Evolutionary conservation across 2,797 vertebrate genomes (phyloP).

Genomic region (Gymnodraco acuticeps): DNA sequence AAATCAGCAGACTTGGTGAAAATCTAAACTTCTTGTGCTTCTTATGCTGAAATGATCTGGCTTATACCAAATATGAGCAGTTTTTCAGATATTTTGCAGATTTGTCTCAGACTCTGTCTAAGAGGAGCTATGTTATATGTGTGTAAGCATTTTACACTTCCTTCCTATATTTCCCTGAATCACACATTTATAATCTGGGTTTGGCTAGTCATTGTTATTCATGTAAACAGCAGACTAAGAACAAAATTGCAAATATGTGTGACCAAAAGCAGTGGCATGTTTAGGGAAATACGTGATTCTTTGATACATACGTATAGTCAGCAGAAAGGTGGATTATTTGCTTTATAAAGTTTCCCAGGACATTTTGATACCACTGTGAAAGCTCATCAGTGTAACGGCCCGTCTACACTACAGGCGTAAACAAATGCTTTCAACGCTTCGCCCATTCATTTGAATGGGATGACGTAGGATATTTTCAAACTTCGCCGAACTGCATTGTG

Average conservation of each 20-base stretch:
- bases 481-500: no score
- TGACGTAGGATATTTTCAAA: no score
- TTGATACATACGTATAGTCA: neutral
- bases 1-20: slow-evolving; percentile 18
- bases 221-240: neutral
- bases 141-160: neutral
- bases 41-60: neutral
- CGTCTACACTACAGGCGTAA: no score
- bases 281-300: neutral
- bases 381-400: no score
- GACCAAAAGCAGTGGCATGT: neutral
- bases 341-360: neutral
- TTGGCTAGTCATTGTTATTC: neutral
- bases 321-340: neutral
- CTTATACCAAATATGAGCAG: neutral
- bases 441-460: no score
- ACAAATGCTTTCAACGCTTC: no score
- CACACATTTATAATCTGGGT: neutral
- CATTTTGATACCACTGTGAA: no score
- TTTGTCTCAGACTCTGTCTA: neutral
- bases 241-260: neutral
- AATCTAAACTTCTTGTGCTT: neutral
- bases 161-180: neutral
- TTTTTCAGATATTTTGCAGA: neutral
- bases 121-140: neutral